Evolutionary conservation across 1,140 invertebrate genomes (phyloP), one percentile per base, ranked within the genome.

Genomic region (Stenopsyche tienmushanensis): DNA sequence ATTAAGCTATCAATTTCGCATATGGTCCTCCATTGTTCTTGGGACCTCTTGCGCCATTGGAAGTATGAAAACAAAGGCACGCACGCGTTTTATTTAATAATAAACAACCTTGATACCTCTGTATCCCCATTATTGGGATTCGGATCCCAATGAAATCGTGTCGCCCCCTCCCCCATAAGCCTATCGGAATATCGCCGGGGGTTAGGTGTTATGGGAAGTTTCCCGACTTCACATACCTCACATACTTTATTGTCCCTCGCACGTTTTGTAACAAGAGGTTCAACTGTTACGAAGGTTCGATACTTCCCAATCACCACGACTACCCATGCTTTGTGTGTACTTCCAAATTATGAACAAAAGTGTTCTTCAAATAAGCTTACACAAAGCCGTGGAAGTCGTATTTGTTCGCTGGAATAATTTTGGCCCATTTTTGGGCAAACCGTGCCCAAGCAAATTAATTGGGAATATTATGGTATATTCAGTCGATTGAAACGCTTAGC

Each of bases 81-180:
- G 57, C 57, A 24, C 57, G n/a, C 42, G 57, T 60, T 60, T 60
- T 60, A 60, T 60, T 60, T 60, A 60, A 60, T 60, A 60, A 60
- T 60, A 60, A 60, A 60, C 57, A 60, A 60, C 57, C 25, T 21
- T 57, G 53, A 57, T 57, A 57, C 53, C 23, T 60, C 41, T 34
- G n/a, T 39, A 24, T 17, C 42, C 21, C 52, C 57, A 47, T 60
- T 60, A 60, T 60, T 60, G 57, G 57, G 57, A 47, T 49, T 45
- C 41, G 57, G 13, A n/a, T n/a, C n/a, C 21, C 34, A 24, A 26
- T 17, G 20, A 25, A 26, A 41, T 60, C 55, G 17, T n/a, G 18
- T 24, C 55, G 24, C 39, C 55, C 55, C 42, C 57, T 23, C 7
- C 13, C 39, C 23, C 29, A 5, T 13, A 5, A 34, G 29, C 39